Conservation (phyloP, 2,888 invertebrate species). For the Lutraria lutraria region DNA sequence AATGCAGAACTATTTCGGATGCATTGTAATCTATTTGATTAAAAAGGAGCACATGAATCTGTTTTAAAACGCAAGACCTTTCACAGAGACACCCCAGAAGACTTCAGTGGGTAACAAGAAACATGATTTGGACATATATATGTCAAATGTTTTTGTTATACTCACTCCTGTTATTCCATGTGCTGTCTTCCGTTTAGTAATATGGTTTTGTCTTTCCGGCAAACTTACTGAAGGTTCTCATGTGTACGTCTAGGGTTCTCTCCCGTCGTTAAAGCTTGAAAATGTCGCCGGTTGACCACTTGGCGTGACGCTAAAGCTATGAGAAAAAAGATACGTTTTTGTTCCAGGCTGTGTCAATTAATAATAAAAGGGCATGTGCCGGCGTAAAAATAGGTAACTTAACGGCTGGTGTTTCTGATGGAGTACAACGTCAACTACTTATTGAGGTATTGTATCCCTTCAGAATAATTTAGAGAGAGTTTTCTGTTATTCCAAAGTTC, state of each 20-base stretch:
- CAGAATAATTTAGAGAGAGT: no score
- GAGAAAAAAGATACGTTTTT: neutral
- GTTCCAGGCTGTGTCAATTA: slow-evolving; percentile 79
- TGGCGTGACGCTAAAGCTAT: neutral
- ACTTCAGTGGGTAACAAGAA: no score
- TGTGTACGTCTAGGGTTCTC: neutral
- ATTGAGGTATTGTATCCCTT: slow-evolving; percentile 80
- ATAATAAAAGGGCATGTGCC: slow-evolving; percentile 79
- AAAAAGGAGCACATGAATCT: no score
- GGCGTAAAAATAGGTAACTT: slow-evolving; percentile 74
- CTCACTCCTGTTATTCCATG: neutral
- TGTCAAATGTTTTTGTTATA: no score
- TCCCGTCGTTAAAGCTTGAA: neutral
- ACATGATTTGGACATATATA: no score
- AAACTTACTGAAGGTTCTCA: neutral
- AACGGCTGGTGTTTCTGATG: slow-evolving; percentile 79
- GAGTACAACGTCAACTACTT: slow-evolving; percentile 81
- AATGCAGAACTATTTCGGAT: no score
- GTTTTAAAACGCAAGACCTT: no score
- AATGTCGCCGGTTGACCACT: neutral
- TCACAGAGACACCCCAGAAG: no score
- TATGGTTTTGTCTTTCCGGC: neutral
- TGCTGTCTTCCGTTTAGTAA: neutral
- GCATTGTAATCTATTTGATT: no score
- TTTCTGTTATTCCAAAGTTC: no score